Percentiles rank a stretch among this genome's conserved stretches.
Evolutionary conservation across 1,140 invertebrate species (phyloP).

Genomic region (Megathymus violae): DNA sequence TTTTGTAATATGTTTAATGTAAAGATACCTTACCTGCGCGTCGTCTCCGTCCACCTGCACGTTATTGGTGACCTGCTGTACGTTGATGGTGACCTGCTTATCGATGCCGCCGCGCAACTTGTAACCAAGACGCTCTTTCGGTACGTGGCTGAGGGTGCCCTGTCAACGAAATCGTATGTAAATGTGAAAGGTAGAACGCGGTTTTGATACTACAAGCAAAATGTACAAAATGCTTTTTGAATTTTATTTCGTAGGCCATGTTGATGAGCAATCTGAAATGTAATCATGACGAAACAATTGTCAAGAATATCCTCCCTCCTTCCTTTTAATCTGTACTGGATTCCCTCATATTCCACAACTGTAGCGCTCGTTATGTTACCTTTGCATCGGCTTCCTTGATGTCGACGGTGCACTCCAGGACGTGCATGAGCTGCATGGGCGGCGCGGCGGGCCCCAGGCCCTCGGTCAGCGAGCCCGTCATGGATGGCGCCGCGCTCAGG

Average conservation of each 20-base stretch:
- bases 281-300: no score
- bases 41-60: constrained; percentile 83
- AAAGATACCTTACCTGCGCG: constrained; percentile 58
- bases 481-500: constrained; percentile 72
- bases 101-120: constrained; percentile 95
- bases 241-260: no score
- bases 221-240: no score
- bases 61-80: constrained; percentile 93
- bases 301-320: no score
- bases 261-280: no score
- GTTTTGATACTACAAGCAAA: no score
- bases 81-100: constrained; percentile 95
- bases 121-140: constrained; percentile 95
- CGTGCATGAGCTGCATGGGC: constrained; percentile 85
- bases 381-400: constrained; percentile 95
- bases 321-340: no score
- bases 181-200: no score
- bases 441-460: constrained; percentile 53
- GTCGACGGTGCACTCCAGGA: constrained; percentile 95
- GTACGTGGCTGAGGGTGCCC: constrained; percentile 92
- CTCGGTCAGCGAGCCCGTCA: constrained; percentile 72
- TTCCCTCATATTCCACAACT: no score
- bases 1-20: not conserved
- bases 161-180: constrained; percentile 76
- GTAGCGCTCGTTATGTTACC: no score